Evolutionary conservation across 1,140 invertebrate genomes (phyloP).

Genomic region (Drosophila albomicans): DNA sequence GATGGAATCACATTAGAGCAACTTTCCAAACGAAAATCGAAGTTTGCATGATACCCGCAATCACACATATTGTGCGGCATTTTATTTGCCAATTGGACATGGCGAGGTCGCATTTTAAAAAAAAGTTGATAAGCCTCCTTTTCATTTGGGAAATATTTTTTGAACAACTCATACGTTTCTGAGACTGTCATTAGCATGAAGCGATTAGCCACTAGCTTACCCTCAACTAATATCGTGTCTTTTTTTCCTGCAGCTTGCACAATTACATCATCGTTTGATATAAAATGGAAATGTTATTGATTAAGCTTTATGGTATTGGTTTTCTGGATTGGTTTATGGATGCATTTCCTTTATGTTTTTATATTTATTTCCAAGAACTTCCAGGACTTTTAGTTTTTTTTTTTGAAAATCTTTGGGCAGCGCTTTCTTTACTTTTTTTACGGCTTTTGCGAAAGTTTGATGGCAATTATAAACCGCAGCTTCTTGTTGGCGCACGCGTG

Average conservation of each 20-base stretch:
- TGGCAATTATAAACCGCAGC: no score
- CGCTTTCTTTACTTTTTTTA: no score
- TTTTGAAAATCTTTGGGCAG: no score
- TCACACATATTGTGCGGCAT: no score
- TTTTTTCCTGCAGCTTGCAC: conserved; percentile 12
- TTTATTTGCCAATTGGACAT: background rate
- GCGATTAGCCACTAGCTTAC: background rate
- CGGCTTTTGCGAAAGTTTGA: no score
- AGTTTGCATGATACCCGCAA: no score
- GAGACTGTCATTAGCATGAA: conserved; percentile 3
- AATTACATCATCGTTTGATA: background rate
- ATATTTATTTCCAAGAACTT: background rate
- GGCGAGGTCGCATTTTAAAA: background rate
- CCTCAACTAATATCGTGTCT: conserved; percentile 5
- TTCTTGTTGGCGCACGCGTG: no score
- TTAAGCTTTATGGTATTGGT: background rate
- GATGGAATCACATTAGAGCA: no score
- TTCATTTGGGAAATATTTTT: background rate
- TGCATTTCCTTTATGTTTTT: background rate
- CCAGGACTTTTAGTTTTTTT: no score
- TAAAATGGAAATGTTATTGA: background rate
- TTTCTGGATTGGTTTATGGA: background rate
- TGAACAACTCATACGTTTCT: background rate
- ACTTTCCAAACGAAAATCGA: no score
- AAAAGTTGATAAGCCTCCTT: no score